phyloP scores from a whole-genome alignment of 2,888 invertebrate species.

The Phanerotoma sp. region DNA sequence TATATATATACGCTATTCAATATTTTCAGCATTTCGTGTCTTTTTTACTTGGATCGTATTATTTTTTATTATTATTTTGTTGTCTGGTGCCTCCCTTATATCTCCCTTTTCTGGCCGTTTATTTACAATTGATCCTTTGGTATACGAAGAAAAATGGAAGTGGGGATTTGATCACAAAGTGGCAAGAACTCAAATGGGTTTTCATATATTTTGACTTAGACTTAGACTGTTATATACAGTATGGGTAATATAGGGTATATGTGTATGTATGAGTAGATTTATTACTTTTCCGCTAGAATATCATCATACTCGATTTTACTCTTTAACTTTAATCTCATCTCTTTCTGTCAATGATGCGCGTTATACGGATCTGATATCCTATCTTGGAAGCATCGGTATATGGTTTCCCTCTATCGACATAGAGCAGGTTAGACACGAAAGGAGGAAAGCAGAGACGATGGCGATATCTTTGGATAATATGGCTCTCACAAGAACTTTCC shows the following conservation, averaged over 20 bases:
- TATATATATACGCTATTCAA: background rate
- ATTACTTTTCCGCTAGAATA: too few relatives aligned
- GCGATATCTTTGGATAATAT: constrained; percentile 6
- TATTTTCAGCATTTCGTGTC: background rate
- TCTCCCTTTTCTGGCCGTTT: background rate
- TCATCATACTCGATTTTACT: background rate
- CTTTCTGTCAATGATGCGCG: background rate
- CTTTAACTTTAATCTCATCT: background rate
- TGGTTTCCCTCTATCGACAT: background rate
- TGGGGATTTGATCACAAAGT: constrained; percentile 1
- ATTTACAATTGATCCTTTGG: constrained; percentile 1
- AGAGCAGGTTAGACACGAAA: too few relatives aligned
- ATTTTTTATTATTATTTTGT: background rate
- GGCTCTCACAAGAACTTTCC: background rate
- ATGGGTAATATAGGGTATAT: too few relatives aligned
- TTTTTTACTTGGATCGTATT: background rate
- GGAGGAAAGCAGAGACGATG: too few relatives aligned
- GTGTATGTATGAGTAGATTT: too few relatives aligned
- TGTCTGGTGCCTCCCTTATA: background rate
- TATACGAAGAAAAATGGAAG: constrained; percentile 4
- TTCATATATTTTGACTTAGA: constrained; percentile 1
- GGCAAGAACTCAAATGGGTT: background rate
- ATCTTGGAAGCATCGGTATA: background rate
- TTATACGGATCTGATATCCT: background rate
- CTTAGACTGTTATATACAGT: too few relatives aligned